phyloP scores from a whole-genome alignment of 2,888 invertebrate species.

The Morinoia aosen region DNA sequence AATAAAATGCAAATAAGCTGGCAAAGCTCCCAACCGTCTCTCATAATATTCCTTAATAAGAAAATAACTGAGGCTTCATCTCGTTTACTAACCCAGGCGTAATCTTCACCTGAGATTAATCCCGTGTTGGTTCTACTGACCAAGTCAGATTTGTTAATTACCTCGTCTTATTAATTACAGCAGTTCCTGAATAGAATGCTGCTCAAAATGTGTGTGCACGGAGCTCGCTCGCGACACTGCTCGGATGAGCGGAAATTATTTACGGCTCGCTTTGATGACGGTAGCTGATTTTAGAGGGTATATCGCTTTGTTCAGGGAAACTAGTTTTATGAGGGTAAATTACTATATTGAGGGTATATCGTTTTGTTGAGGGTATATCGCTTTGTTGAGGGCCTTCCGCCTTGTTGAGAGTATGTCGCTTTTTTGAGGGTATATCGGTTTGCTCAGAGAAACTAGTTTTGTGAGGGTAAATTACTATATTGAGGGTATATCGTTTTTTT shows the following conservation, averaged over 20 bases:
- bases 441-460: neutral
- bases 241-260: neutral
- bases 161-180: slow-evolving; percentile 2
- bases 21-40: neutral
- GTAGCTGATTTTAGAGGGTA: neutral
- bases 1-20: neutral
- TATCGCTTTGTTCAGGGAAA: neutral
- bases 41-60: neutral
- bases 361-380: neutral
- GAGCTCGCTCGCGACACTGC: neutral
- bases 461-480: neutral
- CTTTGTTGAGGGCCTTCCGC: too few species aligned
- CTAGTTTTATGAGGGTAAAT: neutral
- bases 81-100: neutral
- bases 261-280: neutral
- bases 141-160: slow-evolving; percentile 11
- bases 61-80: neutral
- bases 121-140: neutral
- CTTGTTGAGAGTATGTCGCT: neutral
- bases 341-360: neutral
- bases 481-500: neutral
- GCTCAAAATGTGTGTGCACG: neutral
- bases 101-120: slow-evolving; percentile 2
- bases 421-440: neutral
- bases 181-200: neutral